Evolutionary conservation across 2,888 invertebrate species (phyloP).

Genomic region (Clanis bilineata): DNA sequence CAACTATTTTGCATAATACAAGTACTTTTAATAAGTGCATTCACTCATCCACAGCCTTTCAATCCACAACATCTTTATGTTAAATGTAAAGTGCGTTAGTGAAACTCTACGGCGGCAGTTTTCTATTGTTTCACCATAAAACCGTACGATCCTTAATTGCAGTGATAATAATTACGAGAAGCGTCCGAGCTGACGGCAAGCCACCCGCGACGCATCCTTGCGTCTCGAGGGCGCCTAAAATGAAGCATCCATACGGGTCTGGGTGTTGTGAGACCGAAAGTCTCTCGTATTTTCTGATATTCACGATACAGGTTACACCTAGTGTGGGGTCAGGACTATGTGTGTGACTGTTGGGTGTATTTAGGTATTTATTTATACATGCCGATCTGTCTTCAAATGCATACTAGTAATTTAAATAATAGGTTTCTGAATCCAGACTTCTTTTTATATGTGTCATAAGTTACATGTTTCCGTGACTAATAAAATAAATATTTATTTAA

Average conservation of each 20-base stretch:
- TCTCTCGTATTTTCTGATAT: no score
- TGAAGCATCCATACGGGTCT: neutral
- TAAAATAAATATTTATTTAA: no score
- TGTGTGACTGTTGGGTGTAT: no score
- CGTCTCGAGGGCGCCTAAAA: neutral
- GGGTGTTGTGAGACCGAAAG: neutral
- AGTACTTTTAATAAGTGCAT: neutral
- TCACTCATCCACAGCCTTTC: neutral
- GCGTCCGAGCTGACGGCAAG: slow-evolving; percentile 22
- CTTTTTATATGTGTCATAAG: no score
- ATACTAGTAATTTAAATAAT: no score
- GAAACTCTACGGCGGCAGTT: neutral
- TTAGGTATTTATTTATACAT: no score
- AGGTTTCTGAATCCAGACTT: no score
- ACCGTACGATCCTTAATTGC: slow-evolving; percentile 18
- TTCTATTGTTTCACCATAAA: slow-evolving; percentile 16
- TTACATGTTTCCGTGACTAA: no score
- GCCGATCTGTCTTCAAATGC: no score
- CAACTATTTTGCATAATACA: no score
- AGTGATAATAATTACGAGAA: slow-evolving; percentile 14
- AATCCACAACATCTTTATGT: neutral
- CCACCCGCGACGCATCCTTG: slow-evolving; percentile 36
- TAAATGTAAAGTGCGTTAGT: neutral
- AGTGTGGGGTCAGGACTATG: no score
- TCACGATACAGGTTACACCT: no score